Base-by-base conservation (phyloP, 2,113 vertebrate species). In the Xenopus borealis region DNA sequence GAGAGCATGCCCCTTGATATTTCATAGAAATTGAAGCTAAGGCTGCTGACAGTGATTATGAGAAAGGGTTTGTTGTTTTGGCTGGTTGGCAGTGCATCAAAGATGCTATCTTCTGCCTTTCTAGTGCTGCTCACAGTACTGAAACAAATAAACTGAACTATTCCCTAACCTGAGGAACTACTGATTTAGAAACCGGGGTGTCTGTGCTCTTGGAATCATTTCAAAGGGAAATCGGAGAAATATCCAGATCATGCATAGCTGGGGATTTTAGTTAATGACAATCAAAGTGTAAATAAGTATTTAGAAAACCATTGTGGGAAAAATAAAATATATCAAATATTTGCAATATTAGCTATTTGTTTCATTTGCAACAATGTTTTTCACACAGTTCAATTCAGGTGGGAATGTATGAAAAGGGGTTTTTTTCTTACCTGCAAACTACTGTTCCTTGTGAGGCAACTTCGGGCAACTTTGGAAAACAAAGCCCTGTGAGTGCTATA, bases 71-170 rank as follows among this genome's bases (percentile, higher is more conserved):
- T 66, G 52, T 55, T 66, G 19, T 73, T 57, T 57, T 73, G 62
- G 57, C 62, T 46, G 33, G 13, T 19, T 66, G 71, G 71, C 71
- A 66, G 30, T 57, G 50, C 50, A 55, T 66, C 62, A 73, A 73
- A 53, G 63, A 73, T 52, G 55, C 19, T 64, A 73, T 58, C 72
- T 44, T 5, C 62, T 45, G 50, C 62, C 27, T 44, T 66, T 57
- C 52, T 67, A 53, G 47, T 55, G 20, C 52, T 65, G 71, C 55
- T 66, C 33, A 72, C 40, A 66, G 50, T 72, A 50, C 50, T 57
- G 62, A 58, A 73, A 73, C 72, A 46, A 66, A 73, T 73, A 72
- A 72, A 72, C 30, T 40, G 17, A 44, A 66, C 14, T 67, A 67
- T 67, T 67, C 46, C 65, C 65, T 50, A 45, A 50, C n/a, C 65